Base-by-base conservation (phyloP, 2,888 invertebrate genomes). In the Andrena bucephala region DNA sequence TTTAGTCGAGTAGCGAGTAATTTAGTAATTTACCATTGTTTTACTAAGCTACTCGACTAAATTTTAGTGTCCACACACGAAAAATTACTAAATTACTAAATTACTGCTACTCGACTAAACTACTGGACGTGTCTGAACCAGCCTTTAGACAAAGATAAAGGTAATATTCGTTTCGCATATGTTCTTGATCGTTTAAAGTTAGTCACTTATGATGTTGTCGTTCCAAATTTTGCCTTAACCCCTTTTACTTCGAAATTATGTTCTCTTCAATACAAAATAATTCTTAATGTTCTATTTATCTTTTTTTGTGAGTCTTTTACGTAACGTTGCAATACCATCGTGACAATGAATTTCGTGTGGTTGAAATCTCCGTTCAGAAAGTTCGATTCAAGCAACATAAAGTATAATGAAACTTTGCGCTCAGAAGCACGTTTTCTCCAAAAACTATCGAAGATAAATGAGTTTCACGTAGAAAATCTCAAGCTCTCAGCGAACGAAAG, bases 201-300 rank as follows among this genome's bases (percentile, higher is more conserved):
- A 2, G 20, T 13, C 2, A 31, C 8, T 31, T 33, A 6, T 2
- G n/a, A 65, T 2, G 59, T n/a, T 59, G 48, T 29, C n/a, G 16
- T 10, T 24, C 10, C 16, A 79, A 67, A 67, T 57, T 81, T 57
- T 10, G 5, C 20, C 50, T 42, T 73, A 81, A 81, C 80, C 80
- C 33, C 4, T 16, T 2, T 20, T 0, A 16, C 24, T 24, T 6
- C 67, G 48, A 79, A 69, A 68, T 77, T 54, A 76, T 76, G 71
- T 27, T 24, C n/a, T 16, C 20, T 13, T 2, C 0, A 5, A 20
- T 27, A 57, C 20, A 24, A 57, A 69, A 63, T 48, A 57, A 16
- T 57, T 42, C 2, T 5, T 10, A 24, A 42, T 31, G 5, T 24
- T 29, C 29, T 24, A 5, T 10, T 1, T 10, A 4, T 2, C 4